phyloP scores from a whole-genome alignment of 2,888 invertebrate genomes.

The Hydrotaea diabolus region DNA sequence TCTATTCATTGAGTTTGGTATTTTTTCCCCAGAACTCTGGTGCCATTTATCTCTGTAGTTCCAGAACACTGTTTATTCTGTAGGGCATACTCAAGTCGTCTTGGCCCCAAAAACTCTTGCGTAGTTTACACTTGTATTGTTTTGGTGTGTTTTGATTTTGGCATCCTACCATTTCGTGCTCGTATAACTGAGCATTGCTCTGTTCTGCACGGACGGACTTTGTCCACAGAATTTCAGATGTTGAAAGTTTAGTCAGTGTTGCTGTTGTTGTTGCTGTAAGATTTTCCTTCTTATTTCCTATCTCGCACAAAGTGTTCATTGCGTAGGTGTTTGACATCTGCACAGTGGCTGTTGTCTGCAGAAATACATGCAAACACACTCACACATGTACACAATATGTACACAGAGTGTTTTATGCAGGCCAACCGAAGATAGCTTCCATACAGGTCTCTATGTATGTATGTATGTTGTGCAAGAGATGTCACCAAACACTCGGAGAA shows the following conservation, averaged over 20 bases:
- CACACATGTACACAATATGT: conserved; percentile 45
- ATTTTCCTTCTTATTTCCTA: conserved; percentile 27
- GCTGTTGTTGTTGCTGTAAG: neutral
- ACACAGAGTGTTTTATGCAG: neutral
- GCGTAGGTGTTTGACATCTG: conserved; percentile 68
- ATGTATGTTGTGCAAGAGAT: neutral
- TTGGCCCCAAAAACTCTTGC: neutral
- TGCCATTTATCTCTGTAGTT: too few relatives aligned
- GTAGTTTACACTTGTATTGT: neutral
- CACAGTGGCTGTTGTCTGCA: conserved; percentile 48
- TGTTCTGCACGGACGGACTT: conserved; percentile 35
- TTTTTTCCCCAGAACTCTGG: too few relatives aligned
- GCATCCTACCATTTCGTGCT: neutral
- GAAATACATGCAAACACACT: conserved; percentile 16
- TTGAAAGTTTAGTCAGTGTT: conserved; percentile 15
- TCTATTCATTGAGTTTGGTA: too few relatives aligned
- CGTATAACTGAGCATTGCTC: neutral
- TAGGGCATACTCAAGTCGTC: neutral
- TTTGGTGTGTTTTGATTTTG: neutral
- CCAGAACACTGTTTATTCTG: too few relatives aligned
- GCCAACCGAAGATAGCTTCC: neutral
- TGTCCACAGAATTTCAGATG: conserved; percentile 54
- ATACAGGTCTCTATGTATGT: neutral
- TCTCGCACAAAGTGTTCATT: conserved; percentile 56
- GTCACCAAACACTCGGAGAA: neutral